Evolutionary conservation across 2,113 vertebrate genomes (phyloP).

Genomic region (Eurypyga helias): DNA sequence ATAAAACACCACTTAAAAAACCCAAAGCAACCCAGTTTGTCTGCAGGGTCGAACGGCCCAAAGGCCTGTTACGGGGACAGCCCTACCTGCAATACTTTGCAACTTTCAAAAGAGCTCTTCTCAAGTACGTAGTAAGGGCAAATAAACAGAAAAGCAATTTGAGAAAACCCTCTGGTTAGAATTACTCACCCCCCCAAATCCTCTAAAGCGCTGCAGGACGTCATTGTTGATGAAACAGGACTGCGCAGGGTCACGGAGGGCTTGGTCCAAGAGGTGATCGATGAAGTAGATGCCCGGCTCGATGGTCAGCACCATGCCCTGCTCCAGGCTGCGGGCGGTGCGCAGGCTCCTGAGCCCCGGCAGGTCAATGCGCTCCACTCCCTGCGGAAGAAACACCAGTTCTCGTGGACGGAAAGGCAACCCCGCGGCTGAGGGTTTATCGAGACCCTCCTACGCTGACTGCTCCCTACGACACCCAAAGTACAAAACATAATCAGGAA

Average conservation of each 20-base stretch:
- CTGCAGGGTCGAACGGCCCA: not conserved
- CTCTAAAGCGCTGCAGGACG: constrained; percentile 85
- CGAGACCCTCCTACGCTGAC: not conserved
- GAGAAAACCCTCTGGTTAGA: rapidly evolving
- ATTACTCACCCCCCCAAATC: constrained; percentile 90
- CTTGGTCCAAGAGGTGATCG: constrained; percentile 88
- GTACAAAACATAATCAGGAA: rapidly evolving
- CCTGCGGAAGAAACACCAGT: constrained; percentile 60
- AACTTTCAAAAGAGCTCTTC: not conserved
- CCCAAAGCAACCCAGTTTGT: rapidly evolving
- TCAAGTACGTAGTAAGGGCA: rapidly evolving
- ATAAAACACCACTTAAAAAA: not conserved
- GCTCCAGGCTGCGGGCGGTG: constrained; percentile 84
- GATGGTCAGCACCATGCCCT: constrained; percentile 93
- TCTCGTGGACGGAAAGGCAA: not conserved
- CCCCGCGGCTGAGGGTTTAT: rapidly evolving
- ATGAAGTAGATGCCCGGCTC: constrained; percentile 98
- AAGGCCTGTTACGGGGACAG: not conserved
- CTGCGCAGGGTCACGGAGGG: constrained; percentile 80
- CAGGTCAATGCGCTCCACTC: constrained; percentile 81
- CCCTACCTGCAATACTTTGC: not conserved
- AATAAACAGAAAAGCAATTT: not conserved
- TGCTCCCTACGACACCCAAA: rapidly evolving
- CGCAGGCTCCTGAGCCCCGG: constrained; percentile 89
- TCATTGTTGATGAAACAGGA: constrained; percentile 86